These are phyloP conservation scores for Sarcophaga subvicina DNA, from an alignment of 2,888 invertebrate genomes.

Conservation along the genomic window DNA sequence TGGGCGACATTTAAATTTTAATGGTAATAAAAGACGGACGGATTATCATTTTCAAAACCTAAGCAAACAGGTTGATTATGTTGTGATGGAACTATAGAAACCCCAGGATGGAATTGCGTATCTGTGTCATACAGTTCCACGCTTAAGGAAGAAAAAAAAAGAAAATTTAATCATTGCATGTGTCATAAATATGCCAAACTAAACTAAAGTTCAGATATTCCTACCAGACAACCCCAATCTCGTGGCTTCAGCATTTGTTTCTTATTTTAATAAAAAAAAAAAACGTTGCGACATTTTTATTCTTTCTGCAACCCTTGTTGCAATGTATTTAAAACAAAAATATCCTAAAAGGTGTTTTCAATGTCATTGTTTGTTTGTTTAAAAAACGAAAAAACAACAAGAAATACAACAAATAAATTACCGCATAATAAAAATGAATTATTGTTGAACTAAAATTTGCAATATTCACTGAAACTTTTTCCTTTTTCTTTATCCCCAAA, in stretches of 20 bases:
- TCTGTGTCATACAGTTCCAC: constrained; percentile 23
- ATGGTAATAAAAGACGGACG: constrained; percentile 21
- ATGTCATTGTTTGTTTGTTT: background rate
- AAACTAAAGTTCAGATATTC: constrained; percentile 11
- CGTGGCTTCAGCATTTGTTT: background rate
- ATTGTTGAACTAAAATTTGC: background rate
- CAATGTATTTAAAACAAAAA: background rate
- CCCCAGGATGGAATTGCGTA: constrained; percentile 10
- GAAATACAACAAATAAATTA: too few species aligned
- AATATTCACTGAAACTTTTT: background rate
- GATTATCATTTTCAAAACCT: constrained; percentile 22
- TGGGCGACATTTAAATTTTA: constrained; percentile 62
- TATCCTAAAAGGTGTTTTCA: constrained; percentile 12
- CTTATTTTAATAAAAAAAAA: background rate
- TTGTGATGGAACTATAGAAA: background rate
- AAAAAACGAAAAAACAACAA: too few species aligned
- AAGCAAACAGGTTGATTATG: constrained; percentile 47
- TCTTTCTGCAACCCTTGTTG: background rate
- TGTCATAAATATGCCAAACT: constrained; percentile 26
- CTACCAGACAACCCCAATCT: background rate
- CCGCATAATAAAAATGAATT: background rate
- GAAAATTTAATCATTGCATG: constrained; percentile 48
- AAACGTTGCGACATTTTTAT: background rate
- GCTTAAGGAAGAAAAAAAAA: constrained; percentile 34
- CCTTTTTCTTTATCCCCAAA: background rate